These are phyloP conservation scores for Melipona bicolor DNA, from an alignment of 2,888 invertebrate genomes.

Conservation along the genomic window DNA sequence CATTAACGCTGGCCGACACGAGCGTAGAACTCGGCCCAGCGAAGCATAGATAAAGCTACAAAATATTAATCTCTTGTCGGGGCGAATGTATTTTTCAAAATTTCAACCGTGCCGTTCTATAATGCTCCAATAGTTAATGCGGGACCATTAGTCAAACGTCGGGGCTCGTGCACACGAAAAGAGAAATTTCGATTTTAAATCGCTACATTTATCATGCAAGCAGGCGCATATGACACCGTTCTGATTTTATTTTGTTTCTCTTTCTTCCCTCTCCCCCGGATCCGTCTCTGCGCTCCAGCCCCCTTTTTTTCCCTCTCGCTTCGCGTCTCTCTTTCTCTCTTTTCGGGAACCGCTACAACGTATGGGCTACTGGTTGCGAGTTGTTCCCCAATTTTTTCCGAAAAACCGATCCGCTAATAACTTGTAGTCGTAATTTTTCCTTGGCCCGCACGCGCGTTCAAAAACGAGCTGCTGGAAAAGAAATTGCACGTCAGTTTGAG, in stretches of 20 bases:
- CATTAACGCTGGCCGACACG: constrained; percentile 71
- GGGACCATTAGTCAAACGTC: constrained; percentile 84
- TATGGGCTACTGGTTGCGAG: constrained; percentile 61
- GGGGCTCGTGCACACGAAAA: constrained; percentile 82
- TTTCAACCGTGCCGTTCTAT: constrained; percentile 81
- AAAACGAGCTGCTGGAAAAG: not conserved
- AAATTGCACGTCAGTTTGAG: not conserved
- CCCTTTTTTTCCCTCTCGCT: constrained; percentile 71
- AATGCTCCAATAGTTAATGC: constrained; percentile 84
- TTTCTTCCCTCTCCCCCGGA: constrained; percentile 61
- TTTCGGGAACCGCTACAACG: constrained; percentile 35
- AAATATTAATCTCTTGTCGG: constrained; percentile 83
- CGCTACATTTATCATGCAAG: constrained; percentile 85
- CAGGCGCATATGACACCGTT: constrained; percentile 84
- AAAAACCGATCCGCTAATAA: constrained; percentile 66
- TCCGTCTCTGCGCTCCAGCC: constrained; percentile 68
- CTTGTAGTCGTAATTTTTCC: constrained; percentile 45
- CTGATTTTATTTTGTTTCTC: constrained; percentile 83
- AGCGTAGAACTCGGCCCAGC: constrained; percentile 48
- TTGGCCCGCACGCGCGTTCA: not conserved
- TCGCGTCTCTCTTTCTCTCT: constrained; percentile 53
- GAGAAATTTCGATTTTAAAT: constrained; percentile 84
- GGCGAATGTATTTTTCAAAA: constrained; percentile 82
- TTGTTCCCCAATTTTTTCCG: constrained; percentile 55
- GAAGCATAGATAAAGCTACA: constrained; percentile 75